phyloP scores from a whole-genome alignment of 2,797 vertebrate genomes.

The Podargus strigoides region DNA sequence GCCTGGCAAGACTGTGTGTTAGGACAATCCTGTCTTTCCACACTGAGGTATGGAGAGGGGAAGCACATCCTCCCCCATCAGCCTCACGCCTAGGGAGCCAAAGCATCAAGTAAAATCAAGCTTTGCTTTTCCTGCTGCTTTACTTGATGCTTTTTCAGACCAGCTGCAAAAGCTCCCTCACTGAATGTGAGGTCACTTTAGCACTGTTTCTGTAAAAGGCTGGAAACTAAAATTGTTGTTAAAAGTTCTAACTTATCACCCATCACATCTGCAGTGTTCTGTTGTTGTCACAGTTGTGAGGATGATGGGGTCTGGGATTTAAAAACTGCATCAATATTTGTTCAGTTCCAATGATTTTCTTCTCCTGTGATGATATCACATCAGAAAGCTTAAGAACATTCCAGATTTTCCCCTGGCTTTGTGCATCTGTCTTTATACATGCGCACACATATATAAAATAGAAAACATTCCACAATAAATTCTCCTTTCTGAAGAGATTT shows the following conservation, averaged over 20 bases:
- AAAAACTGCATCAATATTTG: neutral
- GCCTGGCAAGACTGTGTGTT: neutral
- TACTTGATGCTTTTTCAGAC: neutral
- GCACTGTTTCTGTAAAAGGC: neutral
- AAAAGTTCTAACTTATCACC: neutral
- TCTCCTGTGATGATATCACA: neutral
- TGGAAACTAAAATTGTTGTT: neutral
- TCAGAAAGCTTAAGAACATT: neutral
- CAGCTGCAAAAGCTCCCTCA: neutral
- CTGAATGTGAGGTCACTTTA: neutral
- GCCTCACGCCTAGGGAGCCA: neutral
- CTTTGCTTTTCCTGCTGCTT: conserved; percentile 18
- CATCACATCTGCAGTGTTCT: neutral
- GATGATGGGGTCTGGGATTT: neutral
- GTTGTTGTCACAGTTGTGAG: neutral
- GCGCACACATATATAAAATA: neutral
- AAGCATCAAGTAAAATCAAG: neutral
- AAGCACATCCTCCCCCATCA: neutral
- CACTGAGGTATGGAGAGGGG: neutral
- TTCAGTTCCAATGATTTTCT: neutral
- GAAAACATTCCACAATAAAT: neutral
- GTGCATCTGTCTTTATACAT: neutral
- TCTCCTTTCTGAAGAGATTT: conserved; percentile 5
- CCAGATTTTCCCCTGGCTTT: neutral
- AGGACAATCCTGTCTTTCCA: neutral